Evolutionary conservation across 1,140 invertebrate genomes (phyloP), one percentile per base, ranked within the genome.

Genomic region (Neodiprion lecontei): DNA sequence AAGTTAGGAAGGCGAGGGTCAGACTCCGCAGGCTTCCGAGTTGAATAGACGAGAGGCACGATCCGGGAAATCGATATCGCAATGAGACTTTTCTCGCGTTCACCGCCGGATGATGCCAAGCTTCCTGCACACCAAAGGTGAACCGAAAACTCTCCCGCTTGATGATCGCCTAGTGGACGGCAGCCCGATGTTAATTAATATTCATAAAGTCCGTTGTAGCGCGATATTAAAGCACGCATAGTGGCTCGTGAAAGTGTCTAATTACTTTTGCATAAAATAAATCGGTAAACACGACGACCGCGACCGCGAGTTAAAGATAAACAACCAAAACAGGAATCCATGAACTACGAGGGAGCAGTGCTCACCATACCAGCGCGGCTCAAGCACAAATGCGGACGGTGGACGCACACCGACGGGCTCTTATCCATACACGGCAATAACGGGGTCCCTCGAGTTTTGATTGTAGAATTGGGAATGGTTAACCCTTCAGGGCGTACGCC

Each of bases 401-500:
- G 5, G 5, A 40, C 28, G 28, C 28, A 40, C 28, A 40, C 28
- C 28, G 28, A 40, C 28, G 7, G 17, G 61, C n/a, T 5, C 53
- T 61, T 17, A 17, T 17, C 11, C 53, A 61, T 17, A 61, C 53
- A n/a, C 67, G 49, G 72, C 70, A 28, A 69, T 66, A 40, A 61
- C 74, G 71, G 4, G 17, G 12, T 49, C 10, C 17, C 66, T 73
- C 75, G 76, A 81, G 78, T 77, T 79, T 71, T 70, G 72, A 72
- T 50, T 72, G 68, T 61, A 53, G 28, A 48, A 70, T 70, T 78
- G 75, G 53, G 67, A 71, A 21, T 76, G 50, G 67, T 70, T 81
- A 80, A 82, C 85, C 83, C 85, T 86, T 85, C 88, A 88, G 86
- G 87, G 86, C 84, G 86, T 82, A 86, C 86, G 83, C 86, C 86